Conservation (phyloP, 2,113 vertebrate species). For the Macheiramphus alcinus region DNA sequence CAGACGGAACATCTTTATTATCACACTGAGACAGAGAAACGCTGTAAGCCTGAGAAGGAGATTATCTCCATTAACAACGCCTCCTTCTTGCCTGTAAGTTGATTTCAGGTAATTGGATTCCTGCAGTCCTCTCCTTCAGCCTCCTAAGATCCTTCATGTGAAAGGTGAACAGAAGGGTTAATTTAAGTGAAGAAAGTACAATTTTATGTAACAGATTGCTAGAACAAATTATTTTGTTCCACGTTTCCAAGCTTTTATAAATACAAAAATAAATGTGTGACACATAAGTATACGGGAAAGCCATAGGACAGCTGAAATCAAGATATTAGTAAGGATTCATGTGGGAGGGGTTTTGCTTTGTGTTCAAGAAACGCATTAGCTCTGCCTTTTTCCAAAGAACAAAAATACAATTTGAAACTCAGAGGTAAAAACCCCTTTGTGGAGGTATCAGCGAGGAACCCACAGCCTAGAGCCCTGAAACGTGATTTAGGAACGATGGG, state of each 20-base stretch:
- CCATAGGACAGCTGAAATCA: not conserved
- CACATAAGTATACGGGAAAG: not conserved
- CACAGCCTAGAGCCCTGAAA: not conserved
- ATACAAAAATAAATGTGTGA: not conserved
- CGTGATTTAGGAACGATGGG: fast-evolving
- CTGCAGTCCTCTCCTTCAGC: not conserved
- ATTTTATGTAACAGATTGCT: not conserved
- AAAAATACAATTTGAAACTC: not conserved
- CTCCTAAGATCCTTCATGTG: not conserved
- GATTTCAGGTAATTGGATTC: conserved; percentile 31
- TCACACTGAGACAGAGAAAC: not conserved
- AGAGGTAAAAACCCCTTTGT: not conserved
- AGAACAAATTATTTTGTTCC: not conserved
- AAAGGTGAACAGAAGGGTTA: not conserved
- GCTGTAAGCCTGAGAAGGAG: not conserved
- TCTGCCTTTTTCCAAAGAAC: not conserved
- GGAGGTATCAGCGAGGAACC: not conserved
- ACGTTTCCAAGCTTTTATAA: not conserved
- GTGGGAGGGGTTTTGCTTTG: not conserved
- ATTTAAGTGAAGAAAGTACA: not conserved
- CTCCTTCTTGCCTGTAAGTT: not conserved
- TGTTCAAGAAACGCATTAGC: not conserved
- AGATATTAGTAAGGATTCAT: not conserved
- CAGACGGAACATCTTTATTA: not conserved
- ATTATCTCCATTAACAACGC: not conserved